Base-by-base conservation (phyloP, 2,113 vertebrate species). In the Struthidea cinerea region DNA sequence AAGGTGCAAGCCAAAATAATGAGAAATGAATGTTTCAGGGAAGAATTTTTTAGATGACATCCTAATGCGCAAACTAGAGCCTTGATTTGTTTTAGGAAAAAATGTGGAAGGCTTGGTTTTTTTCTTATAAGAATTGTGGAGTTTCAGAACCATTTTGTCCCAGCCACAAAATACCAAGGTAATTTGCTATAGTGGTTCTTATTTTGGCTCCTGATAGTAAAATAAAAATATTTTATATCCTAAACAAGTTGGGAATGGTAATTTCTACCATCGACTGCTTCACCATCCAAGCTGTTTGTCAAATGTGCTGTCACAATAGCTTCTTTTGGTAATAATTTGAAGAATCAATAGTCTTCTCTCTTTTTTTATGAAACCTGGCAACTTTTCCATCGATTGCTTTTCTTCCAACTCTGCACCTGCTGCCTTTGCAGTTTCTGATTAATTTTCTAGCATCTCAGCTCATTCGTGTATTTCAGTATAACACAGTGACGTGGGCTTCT, bases 311-410 rank as follows among this genome's bases (percentile, higher is more conserved):
- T 92, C 92, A 94, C 70, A 91, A 83, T 78, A 89, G 23, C 35
- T 95, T 92, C 37, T 93, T 83, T 85, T 13, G 85, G 63, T 89
- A 96, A 97, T 96, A 93, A 96, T 91, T 94, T 89, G 81, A 96
- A 74, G 64, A 85, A 96, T 95, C 90, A 92, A 93, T 94, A 89
- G 35, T 74, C 9, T 68, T 77, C 46, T 81, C 55, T 90, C 30
- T 47, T 87, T 85, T 94, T 91, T 92, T 89, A 93, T 94, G 70
- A 90, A 94, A 87, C 44, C 63, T 95, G 71, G 64, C 59, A 97
- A 95, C 59, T 85, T 96, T 93, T 87, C 52, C 26, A 81, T 95
- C 0, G 42, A 95, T 94, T 94, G 55, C 33, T 89, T 93, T 92
- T 65, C 37, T 95, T 92, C 56, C 55, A 84, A 68, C 35, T 59